Conservation (phyloP, 2,888 invertebrate genomes). For the Uloborus plumipes region DNA sequence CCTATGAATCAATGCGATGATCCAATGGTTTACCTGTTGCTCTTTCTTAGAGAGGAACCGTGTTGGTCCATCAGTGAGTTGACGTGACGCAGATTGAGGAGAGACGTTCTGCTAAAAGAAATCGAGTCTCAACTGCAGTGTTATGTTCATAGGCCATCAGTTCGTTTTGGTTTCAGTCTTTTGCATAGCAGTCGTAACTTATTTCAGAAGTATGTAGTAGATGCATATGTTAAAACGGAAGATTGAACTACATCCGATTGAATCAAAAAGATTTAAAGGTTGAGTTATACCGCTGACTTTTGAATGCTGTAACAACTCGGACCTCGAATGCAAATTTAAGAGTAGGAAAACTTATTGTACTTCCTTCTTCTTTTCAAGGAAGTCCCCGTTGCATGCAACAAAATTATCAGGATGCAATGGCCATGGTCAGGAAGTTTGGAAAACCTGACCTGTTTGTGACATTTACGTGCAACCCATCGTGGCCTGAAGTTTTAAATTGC, state of each 20-base stretch:
- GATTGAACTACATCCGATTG: slow-evolving; percentile 66
- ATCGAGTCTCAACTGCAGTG: neutral
- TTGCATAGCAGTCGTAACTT: neutral
- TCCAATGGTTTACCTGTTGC: slow-evolving; percentile 66
- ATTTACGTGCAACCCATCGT: slow-evolving; percentile 72
- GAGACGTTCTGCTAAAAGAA: neutral
- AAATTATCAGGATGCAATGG: slow-evolving; percentile 72
- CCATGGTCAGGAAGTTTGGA: slow-evolving; percentile 71
- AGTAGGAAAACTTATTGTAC: slow-evolving; percentile 17
- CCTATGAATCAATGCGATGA: slow-evolving; percentile 65
- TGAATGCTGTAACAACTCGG: slow-evolving; percentile 55
- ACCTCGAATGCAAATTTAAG: slow-evolving; percentile 4
- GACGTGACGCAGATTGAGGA: slow-evolving; percentile 12
- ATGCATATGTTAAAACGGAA: slow-evolving; percentile 68
- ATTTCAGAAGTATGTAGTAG: slow-evolving; percentile 68
- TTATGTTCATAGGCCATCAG: slow-evolving; percentile 13
- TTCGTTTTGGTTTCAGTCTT: slow-evolving; percentile 2
- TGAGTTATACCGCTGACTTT: slow-evolving; percentile 68
- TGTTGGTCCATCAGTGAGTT: slow-evolving; percentile 56
- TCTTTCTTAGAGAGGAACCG: slow-evolving; percentile 66
- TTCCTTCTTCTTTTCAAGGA: slow-evolving; percentile 64
- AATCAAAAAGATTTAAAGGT: slow-evolving; percentile 68
- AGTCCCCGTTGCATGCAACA: slow-evolving; percentile 70
- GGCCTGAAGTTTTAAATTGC: slow-evolving; percentile 69
- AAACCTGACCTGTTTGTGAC: slow-evolving; percentile 72